Conservation (phyloP, 2,888 invertebrate genomes). For the Leptothorax acervorum region DNA sequence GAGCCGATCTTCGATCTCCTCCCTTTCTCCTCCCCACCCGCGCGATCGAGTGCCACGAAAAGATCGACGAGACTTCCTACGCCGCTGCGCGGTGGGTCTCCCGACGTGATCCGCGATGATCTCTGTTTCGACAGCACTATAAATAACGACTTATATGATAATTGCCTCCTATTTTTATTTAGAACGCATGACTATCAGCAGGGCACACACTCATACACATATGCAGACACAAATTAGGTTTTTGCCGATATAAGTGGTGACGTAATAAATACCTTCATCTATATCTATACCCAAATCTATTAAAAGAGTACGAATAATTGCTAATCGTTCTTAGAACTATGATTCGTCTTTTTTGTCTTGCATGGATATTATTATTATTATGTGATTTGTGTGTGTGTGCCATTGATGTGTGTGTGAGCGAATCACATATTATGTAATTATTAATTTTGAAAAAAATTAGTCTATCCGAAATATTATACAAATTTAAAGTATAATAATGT, state of each 20-base stretch:
- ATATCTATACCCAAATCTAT: neutral
- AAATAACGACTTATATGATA: slow-evolving; percentile 52
- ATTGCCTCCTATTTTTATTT: slow-evolving; percentile 49
- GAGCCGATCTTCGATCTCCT: slow-evolving; percentile 58
- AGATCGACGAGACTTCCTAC: slow-evolving; percentile 65
- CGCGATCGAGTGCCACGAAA: slow-evolving; percentile 60
- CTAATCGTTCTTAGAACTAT: neutral
- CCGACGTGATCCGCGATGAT: slow-evolving; percentile 52
- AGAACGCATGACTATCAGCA: neutral
- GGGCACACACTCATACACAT: neutral
- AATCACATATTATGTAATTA: neutral
- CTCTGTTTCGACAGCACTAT: slow-evolving; percentile 56
- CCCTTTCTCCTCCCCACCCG: slow-evolving; percentile 31
- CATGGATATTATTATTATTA: neutral
- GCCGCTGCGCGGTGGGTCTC: slow-evolving; percentile 70
- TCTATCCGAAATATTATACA: neutral
- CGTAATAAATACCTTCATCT: neutral
- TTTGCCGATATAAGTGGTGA: neutral
- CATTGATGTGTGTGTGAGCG: neutral
- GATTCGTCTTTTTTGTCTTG: neutral
- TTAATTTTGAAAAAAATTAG: neutral
- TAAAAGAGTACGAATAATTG: neutral
- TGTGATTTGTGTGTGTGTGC: neutral
- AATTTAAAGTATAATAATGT: neutral
- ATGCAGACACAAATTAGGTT: neutral